Base-by-base conservation (phyloP, 1,140 invertebrate species). In the Batillaria attramentaria region DNA sequence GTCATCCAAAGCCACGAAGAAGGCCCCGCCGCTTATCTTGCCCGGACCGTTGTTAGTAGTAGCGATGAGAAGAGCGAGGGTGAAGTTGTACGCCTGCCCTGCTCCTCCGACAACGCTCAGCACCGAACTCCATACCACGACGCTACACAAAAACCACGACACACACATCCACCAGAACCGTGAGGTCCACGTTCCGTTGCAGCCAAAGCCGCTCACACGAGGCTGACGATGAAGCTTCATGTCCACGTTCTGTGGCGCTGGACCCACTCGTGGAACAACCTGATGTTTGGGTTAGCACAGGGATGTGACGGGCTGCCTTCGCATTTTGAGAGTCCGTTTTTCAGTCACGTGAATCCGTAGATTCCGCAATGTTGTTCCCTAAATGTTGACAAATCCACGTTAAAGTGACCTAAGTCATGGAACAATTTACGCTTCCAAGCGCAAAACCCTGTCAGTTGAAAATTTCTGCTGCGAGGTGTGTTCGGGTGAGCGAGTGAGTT, bases 1-100 rank as follows among this genome's bases (percentile, higher is more conserved):
- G 94, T 97, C 90, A 35, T 92, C 85, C 31, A 93, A 86, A 50
- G 97, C 97, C 92, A 96, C 94, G 41, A 95, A 94, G 75, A 98
- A 92, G n/a, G 97, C 97, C 37, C 97, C 97, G 54, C 96, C 85
- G 28, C 70, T 81, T 35, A 76, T 68, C 66, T 82, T 84, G 0
- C 82, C 85, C 39, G 74, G 68, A 6, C 84, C 84, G 8, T 76
- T 50, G 37, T 74, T 74, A 16, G 20, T 39, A n/a, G 80, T 65
- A n/a, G 60, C 33, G 20, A 79, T 73, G 18, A 84, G 41, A 66
- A 84, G 83, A 13, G 78, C 83, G 20, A 84, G 31, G 37, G 72
- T 73, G 50, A 73, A 73, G 72, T 73, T 37, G 72, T 20, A 73
- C 46, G 37, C 41, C 41, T 42, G 37, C 37, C 24, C 16, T 18